Base-by-base conservation (phyloP, 2,888 invertebrate genomes). In the Rhagophthalmus giganteus region DNA sequence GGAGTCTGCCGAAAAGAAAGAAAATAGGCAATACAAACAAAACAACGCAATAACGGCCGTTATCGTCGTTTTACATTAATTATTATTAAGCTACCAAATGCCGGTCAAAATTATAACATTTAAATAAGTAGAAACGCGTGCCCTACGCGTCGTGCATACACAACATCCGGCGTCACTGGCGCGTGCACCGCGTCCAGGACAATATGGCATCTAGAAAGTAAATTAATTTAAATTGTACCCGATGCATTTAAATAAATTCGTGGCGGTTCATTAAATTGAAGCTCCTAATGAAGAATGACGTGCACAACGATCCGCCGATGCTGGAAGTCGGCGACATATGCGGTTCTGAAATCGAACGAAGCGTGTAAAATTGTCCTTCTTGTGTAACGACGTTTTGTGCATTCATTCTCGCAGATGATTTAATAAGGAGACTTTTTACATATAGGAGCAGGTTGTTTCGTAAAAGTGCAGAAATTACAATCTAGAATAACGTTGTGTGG, bases 401-500 rank as follows among this genome's bases (percentile, higher is more conserved):
- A 48, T 42, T 53, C 53, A 47, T 14, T 47, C 47, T 48, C 41
- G 42, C 38, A 46, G 37, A 53, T 53, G 47, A 53, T 53, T 53
- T 42, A 47, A 53, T 53, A 47, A 53, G 32, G 16, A 33, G 9
- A 11, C 15, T 47, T 53, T 53, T 49, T 51, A 26, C 40, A 28
- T 13, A 34, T 37, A 15, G 9, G 13, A 41, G 45, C 51, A 51
- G 51, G 50, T 50, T 40, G 39, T 34, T 45, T 24, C 26, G 44
- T 35, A 50, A 50, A 50, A 50, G 42, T 51, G 44, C 14, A 38
- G 42, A 55, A 54, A 52, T 55, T 59, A 54, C 53, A 54, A 59
- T 50, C 52, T 52, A 55, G 39, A 48, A 48, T 55, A 52, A 48
- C 56, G 53, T 45, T 60, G 60, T 60, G 60, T 60, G 60, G 60